Base-by-base conservation (phyloP, 2,797 vertebrate species). In the Enteromius thamalakanensis region DNA sequence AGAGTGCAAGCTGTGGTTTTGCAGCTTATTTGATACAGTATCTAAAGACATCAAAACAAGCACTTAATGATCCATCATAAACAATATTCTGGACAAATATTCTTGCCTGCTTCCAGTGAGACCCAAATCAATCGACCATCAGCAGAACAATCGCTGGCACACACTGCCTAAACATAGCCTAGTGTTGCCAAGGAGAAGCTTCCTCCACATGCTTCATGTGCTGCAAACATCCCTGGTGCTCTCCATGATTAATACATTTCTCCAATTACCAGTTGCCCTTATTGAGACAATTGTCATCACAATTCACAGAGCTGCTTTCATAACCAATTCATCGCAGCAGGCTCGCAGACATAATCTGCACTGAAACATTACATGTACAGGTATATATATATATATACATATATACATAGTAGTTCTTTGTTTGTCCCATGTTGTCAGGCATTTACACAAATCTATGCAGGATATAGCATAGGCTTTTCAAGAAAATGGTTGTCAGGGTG, bases 181-280 rank as follows among this genome's bases (percentile, higher is more conserved):
- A 10, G 81, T 68, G 81, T 82, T 82, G 72, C 81, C 81, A 82
- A 82, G 81, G 72, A 82, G 81, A 82, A 76, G 49, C 62, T 76
- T 64, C 58, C 19, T 67, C 72, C 34, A 42, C 23, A 74, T 19
- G 55, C 79, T 34, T 68, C 40, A 45, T 19, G n/a, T n/a, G 10
- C 40, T 34, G 42, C 3, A 8, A 68, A 67, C 8, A 9, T 82
- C 81, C 81, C 55, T 40, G 9, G 53, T 70, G 68, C 80, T 64
- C 65, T 64, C 15, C 74, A 72, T 71, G 75, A 85, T 85, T 85
- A 85, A 80, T 71, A 65, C 78, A 78, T 65, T 70, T 70, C 76
- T 85, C 55, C 67, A 82, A 40, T 40, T 40, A 40, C 37, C 37
- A 49, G 32, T 70, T 26, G 49, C 19, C 42, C 65, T 62, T 65